phyloP scores from a whole-genome alignment of 2,113 vertebrate species.

The Rhea pennata region DNA sequence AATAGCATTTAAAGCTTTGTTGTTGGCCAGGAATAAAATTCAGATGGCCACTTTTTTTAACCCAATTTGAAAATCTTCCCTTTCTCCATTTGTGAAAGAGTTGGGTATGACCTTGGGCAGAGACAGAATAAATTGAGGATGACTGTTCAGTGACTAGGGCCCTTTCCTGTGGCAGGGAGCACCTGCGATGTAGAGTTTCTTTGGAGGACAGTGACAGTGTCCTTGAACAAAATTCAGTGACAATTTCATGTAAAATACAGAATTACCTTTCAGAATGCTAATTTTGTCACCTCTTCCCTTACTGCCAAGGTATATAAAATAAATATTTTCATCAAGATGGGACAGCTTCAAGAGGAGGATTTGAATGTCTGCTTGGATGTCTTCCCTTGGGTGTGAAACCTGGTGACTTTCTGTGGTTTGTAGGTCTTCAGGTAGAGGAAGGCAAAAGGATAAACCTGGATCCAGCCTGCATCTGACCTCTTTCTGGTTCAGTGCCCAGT shows the following conservation, averaged over 20 bases:
- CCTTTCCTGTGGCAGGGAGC: neutral
- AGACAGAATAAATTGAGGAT: neutral
- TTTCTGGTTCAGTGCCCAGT: neutral
- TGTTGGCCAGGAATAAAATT: neutral
- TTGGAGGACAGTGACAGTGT: neutral
- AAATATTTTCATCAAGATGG: neutral
- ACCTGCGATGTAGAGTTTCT: neutral
- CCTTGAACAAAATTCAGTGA: neutral
- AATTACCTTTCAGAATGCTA: neutral
- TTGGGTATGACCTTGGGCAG: neutral
- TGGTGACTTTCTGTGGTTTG: neutral
- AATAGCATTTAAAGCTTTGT: neutral
- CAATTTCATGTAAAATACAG: neutral
- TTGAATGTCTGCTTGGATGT: no score
- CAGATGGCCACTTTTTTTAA: neutral
- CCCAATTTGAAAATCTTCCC: neutral
- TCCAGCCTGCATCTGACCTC: neutral
- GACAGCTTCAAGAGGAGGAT: neutral
- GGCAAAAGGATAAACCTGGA: neutral
- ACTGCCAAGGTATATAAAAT: neutral
- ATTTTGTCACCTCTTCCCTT: neutral
- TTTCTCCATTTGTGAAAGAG: neutral
- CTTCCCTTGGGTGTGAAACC: rapidly evolving
- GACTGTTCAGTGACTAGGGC: neutral
- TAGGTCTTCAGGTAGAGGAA: neutral